These are phyloP conservation scores for Anguilla anguilla DNA, from an alignment of 2,797 vertebrate genomes.

Conservation along the genomic window DNA sequence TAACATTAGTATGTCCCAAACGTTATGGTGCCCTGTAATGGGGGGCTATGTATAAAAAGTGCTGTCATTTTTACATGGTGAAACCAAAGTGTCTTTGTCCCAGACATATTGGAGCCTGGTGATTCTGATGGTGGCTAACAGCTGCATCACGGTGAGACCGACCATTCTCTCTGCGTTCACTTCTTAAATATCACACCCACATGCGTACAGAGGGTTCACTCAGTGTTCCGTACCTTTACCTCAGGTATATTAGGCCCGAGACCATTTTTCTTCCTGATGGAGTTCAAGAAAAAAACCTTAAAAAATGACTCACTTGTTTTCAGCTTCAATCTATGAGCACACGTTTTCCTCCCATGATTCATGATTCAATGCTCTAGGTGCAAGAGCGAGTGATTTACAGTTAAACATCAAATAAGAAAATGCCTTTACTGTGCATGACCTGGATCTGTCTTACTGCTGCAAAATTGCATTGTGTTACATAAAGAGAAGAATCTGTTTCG, in stretches of 20 bases:
- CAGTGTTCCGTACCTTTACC: neutral
- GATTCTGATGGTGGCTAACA: neutral
- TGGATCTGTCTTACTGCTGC: neutral
- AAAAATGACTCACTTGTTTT: neutral
- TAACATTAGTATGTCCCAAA: no score
- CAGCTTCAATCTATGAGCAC: neutral
- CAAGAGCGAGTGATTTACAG: neutral
- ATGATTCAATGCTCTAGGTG: neutral
- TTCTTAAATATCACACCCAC: neutral
- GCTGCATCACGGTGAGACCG: neutral
- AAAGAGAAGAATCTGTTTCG: neutral
- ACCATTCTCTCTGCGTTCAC: neutral
- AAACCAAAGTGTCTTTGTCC: no score
- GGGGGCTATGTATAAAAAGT: no score
- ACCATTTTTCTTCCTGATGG: neutral
- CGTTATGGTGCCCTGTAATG: no score
- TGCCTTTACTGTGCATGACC: neutral
- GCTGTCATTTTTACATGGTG: no score
- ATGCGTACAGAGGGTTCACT: neutral
- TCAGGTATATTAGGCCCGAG: neutral
- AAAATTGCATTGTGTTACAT: neutral
- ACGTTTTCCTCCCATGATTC: neutral
- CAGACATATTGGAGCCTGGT: neutral
- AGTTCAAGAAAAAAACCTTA: neutral
- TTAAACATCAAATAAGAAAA: neutral